A percentile compares a stretch with the other conserved stretches of the same genome.
These are phyloP conservation scores for Phthorimaea operculella DNA, from an alignment of 1,140 invertebrate genomes.

Conservation along the genomic window DNA sequence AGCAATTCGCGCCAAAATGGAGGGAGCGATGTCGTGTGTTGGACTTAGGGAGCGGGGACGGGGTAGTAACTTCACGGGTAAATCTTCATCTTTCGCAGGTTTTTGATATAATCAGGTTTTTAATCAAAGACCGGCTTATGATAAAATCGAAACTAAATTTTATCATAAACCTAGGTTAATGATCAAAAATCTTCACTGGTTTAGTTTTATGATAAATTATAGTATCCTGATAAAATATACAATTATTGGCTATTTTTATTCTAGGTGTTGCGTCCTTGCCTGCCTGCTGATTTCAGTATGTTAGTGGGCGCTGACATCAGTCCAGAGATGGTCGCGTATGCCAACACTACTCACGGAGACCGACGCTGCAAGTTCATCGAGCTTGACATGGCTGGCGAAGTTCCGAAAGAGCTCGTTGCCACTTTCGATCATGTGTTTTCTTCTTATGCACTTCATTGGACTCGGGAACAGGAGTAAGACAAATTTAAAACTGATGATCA, in stretches of 20 bases:
- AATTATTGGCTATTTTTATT: too few species aligned
- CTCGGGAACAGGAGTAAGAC: constrained; percentile 78
- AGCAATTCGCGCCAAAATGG: constrained; percentile 67
- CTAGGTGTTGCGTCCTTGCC: constrained; percentile 73
- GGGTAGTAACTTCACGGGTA: constrained; percentile 75
- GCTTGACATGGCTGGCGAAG: constrained; percentile 73
- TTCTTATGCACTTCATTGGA: constrained; percentile 87
- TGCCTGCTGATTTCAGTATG: constrained; percentile 67
- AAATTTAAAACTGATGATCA: too few species aligned
- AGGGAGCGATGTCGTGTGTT: constrained; percentile 68
- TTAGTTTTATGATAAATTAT: too few species aligned
- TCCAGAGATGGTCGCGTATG: constrained; percentile 76
- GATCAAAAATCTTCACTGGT: too few species aligned
- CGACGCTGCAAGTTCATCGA: constrained; percentile 70
- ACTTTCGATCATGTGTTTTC: constrained; percentile 80
- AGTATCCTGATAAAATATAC: too few species aligned
- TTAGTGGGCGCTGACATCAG: constrained; percentile 77
- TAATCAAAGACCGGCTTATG: too few species aligned
- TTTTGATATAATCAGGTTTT: too few species aligned
- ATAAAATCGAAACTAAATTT: too few species aligned
- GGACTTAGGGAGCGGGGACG: constrained; percentile 86
- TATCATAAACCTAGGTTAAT: too few species aligned
- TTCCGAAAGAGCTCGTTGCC: constrained; percentile 64
- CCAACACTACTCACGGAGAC: constrained; percentile 66
- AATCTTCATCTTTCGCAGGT: too few species aligned